A percentile compares a stretch with the other conserved stretches of the same genome.
phyloP scores from a whole-genome alignment of 1,140 invertebrate species.

The Nylanderia fulva region DNA sequence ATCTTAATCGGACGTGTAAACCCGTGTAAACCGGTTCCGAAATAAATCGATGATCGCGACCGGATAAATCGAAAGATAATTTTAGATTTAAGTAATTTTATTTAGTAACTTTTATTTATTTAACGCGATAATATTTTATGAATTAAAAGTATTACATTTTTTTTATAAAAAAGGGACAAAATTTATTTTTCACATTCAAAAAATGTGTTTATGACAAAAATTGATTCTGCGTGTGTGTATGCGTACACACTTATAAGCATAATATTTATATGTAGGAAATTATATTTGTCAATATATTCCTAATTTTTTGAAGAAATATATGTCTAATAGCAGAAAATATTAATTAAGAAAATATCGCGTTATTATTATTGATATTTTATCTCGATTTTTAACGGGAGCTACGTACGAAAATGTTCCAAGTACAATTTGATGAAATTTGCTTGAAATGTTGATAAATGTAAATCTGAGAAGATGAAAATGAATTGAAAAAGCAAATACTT shows the following conservation, averaged over 20 bases:
- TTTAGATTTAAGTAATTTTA: neutral
- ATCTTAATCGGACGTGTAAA: neutral
- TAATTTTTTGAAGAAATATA: neutral
- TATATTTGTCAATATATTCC: neutral
- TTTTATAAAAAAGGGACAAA: no score
- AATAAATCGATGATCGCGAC: neutral
- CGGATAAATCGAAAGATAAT: slow-evolving; percentile 6
- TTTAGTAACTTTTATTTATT: no score
- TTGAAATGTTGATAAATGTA: neutral
- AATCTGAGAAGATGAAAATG: neutral
- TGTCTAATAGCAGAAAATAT: neutral
- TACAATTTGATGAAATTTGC: neutral
- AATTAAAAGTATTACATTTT: neutral
- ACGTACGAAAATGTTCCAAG: neutral
- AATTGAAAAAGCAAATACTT: no score
- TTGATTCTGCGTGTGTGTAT: no score
- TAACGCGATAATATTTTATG: neutral
- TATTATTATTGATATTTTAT: neutral
- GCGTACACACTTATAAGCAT: neutral
- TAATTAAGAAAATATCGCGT: neutral
- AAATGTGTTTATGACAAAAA: neutral
- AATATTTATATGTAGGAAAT: no score
- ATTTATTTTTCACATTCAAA: neutral
- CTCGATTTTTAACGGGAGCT: neutral
- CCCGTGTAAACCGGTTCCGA: slow-evolving; percentile 28